Conservation (phyloP, 2,797 vertebrate species). For the Rhinatrema bivittatum region DNA sequence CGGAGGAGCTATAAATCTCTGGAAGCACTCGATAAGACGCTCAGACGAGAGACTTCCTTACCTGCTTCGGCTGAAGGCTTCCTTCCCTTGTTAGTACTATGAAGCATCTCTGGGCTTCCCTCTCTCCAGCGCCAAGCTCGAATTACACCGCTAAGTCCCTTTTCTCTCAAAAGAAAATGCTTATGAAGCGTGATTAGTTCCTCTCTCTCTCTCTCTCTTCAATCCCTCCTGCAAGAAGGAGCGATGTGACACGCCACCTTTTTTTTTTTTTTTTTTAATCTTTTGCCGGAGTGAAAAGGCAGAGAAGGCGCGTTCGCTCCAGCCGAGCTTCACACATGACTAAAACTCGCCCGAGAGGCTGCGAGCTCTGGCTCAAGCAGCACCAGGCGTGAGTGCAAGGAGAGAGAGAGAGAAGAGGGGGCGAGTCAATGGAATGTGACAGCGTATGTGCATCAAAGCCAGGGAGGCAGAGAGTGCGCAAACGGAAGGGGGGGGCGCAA, state of each 20-base stretch:
- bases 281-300: conserved; percentile 73
- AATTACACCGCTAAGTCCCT: conserved; percentile 53
- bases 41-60: too few relatives aligned
- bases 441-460: conserved; percentile 64
- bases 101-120: conserved; percentile 69
- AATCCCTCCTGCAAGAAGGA: conserved; percentile 66
- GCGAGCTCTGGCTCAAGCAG: conserved; percentile 64
- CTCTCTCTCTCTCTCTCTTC: conserved; percentile 50
- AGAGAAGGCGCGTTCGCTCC: conserved; percentile 78
- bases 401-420: conserved; percentile 56
- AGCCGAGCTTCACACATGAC: conserved; percentile 90
- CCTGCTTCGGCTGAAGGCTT: conserved; percentile 70
- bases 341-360: conserved; percentile 84
- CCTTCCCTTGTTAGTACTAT: conserved; percentile 65
- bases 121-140: conserved; percentile 50
- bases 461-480: conserved; percentile 38
- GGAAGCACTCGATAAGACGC: conserved; percentile 34
- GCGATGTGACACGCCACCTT: conserved; percentile 68
- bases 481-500: too few relatives aligned
- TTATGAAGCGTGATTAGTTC: conserved; percentile 8
- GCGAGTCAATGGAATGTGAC: conserved; percentile 67
- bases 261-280: too few relatives aligned
- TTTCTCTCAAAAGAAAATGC: conserved; percentile 46
- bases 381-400: conserved; percentile 65
- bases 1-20: conserved; percentile 39